phyloP scores from a whole-genome alignment of 64 coral and sea anemone species.

The Anthopleura sola region DNA sequence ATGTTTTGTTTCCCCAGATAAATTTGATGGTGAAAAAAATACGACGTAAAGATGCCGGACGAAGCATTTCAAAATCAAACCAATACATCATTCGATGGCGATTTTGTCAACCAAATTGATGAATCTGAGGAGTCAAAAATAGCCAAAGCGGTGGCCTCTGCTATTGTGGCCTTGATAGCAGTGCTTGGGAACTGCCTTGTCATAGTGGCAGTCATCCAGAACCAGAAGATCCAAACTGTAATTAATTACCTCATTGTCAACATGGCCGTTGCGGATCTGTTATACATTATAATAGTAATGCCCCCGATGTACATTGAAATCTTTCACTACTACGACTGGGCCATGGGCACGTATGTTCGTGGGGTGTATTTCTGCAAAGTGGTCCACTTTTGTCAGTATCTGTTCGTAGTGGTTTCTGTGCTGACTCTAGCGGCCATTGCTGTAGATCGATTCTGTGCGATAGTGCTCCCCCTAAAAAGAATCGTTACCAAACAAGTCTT shows the following conservation, averaged over 20 bases:
- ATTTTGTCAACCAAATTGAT: background rate
- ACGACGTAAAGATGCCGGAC: background rate
- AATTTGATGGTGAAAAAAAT: too few species aligned
- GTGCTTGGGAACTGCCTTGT: conserved; percentile 47
- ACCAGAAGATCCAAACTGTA: conserved; percentile 35
- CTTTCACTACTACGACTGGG: conserved; percentile 30
- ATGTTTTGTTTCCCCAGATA: too few species aligned
- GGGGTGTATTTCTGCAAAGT: conserved; percentile 49
- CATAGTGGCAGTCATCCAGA: conserved; percentile 31
- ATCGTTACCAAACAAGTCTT: conserved; percentile 52
- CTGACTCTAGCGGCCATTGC: conserved; percentile 55
- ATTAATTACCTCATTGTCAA: conserved; percentile 59
- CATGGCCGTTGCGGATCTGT: conserved; percentile 51
- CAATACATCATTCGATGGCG: background rate
- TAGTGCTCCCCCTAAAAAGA: conserved; percentile 42
- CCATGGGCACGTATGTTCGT: conserved; percentile 5
- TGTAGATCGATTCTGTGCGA: conserved; percentile 61
- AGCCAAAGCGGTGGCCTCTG: background rate
- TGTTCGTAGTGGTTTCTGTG: conserved; percentile 39
- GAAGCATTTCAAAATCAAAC: background rate
- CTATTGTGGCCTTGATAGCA: conserved; percentile 18
- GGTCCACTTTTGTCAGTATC: conserved; percentile 53
- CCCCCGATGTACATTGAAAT: conserved; percentile 43
- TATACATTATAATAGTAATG: conserved; percentile 32
- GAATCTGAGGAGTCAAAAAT: conserved; percentile 3